phyloP scores from a whole-genome alignment of 2,888 invertebrate species.

The Nemoura dubitans region DNA sequence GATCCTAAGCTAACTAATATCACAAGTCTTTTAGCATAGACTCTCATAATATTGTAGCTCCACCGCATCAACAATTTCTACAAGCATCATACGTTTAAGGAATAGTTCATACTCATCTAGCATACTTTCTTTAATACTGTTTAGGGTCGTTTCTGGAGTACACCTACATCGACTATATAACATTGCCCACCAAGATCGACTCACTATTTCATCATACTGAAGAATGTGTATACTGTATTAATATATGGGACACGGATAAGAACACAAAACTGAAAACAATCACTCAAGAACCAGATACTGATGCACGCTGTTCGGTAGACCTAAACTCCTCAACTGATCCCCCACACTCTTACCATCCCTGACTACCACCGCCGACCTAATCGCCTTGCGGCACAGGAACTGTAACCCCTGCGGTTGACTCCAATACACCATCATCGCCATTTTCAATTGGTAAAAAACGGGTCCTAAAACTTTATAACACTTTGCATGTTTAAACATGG shows the following conservation, averaged over 20 bases:
- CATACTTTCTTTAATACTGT: not conserved
- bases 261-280: not conserved
- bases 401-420: constrained; percentile 54
- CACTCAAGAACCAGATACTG: constrained; percentile 50
- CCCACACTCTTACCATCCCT: constrained; percentile 44
- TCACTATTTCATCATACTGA: not conserved
- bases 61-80: not conserved
- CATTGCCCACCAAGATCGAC: not conserved
- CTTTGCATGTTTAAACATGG: constrained; percentile 56
- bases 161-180: not conserved
- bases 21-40: not conserved
- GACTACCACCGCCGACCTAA: constrained; percentile 50
- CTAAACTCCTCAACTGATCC: constrained; percentile 43
- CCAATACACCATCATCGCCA: constrained; percentile 55
- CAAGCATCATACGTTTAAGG: not conserved
- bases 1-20: not conserved
- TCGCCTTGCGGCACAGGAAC: constrained; percentile 51
- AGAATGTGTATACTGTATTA: not conserved
- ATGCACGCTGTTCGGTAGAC: constrained; percentile 49
- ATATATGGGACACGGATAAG: not conserved
- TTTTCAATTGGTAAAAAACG: constrained; percentile 56
- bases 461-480: constrained; percentile 56
- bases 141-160: not conserved
- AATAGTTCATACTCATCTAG: no score
- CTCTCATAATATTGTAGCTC: not conserved